phyloP scores from a whole-genome alignment of 2,797 vertebrate genomes.

The Megaceryle alcyon region DNA sequence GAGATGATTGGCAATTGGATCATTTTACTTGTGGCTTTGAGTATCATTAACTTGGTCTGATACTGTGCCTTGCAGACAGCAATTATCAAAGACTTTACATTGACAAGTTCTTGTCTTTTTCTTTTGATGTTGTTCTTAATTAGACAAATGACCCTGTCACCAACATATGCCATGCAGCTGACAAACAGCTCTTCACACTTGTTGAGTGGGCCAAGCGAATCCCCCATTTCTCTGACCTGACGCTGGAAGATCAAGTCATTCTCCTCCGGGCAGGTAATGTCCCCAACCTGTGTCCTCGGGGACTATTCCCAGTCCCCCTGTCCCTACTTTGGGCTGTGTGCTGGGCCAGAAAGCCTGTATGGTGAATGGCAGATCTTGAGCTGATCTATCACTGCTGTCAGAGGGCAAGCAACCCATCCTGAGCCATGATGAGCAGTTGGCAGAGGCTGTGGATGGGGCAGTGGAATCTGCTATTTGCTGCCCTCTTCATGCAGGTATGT shows the following conservation, averaged over 20 bases:
- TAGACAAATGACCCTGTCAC: constrained; percentile 96
- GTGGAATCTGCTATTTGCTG: not conserved
- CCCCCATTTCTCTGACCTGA: constrained; percentile 93
- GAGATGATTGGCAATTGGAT: not conserved
- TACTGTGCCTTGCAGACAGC: not conserved
- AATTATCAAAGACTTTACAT: not conserved
- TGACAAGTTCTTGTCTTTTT: not conserved
- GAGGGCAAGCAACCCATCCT: rapidly evolving
- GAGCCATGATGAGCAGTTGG: rapidly evolving
- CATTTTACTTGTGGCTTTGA: not conserved
- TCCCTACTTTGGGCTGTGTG: not conserved
- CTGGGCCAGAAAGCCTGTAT: not conserved
- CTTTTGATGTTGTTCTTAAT: not conserved
- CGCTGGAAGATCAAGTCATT: constrained; percentile 95
- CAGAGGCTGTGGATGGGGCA: not conserved
- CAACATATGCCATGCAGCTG: constrained; percentile 96
- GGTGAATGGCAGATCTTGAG: not conserved
- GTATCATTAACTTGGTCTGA: rapidly evolving
- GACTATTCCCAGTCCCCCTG: not conserved
- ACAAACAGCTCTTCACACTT: constrained; percentile 96
- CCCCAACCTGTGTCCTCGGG: not conserved
- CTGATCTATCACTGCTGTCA: not conserved
- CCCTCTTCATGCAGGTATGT: not conserved
- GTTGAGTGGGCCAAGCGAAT: constrained; percentile 98
- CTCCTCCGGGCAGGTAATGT: constrained; percentile 90